Evolutionary conservation across 2,888 invertebrate genomes (phyloP), one percentile per base, ranked within the genome.

Genomic region (Sympetrum striolatum): DNA sequence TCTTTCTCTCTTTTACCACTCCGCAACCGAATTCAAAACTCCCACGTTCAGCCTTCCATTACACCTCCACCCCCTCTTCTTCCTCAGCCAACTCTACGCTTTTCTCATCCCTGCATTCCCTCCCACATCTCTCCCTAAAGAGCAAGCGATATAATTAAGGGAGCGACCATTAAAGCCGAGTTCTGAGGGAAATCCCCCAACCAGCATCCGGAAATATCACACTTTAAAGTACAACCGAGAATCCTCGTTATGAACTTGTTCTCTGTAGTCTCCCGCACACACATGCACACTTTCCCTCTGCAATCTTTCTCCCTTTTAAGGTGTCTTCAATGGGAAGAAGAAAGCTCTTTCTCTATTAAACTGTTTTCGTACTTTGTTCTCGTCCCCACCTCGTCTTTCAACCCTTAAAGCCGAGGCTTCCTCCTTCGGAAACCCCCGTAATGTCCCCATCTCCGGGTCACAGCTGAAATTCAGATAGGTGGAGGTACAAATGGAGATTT

Each of bases 121-220:
- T 60, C 25, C 90, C 73, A 44, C n/a, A 79, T 5, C 37, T 39
- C 60, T 91, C 80, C 90, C 82, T 79, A 81, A 90, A 90, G 80
- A 80, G 90, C 90, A 80, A 60, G 90, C 90, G 81, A 90, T 81
- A 81, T 82, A 81, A 86, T 90, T 90, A 82, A 73, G 79, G 79
- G 90, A 64, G 86, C 58, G 86, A 86, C 86, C 86, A 86, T 86
- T 86, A 86, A 86, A 86, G 64, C 86, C 86, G 86, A 86, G 86
- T 58, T 86, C 86, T 86, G 86, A 86, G 86, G 86, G 86, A 86
- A 86, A 86, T 86, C 86, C 60, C 86, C 86, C 86, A 60, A 64
- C 86, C 86, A 58, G 86, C 86, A 86, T 60, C 86, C 86, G 86
- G 86, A 86, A 86, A 86, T 86, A 86, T 86, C 86, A 86, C 86